Evolutionary conservation across 2,797 vertebrate genomes (phyloP).

Genomic region (Channa striata): DNA sequence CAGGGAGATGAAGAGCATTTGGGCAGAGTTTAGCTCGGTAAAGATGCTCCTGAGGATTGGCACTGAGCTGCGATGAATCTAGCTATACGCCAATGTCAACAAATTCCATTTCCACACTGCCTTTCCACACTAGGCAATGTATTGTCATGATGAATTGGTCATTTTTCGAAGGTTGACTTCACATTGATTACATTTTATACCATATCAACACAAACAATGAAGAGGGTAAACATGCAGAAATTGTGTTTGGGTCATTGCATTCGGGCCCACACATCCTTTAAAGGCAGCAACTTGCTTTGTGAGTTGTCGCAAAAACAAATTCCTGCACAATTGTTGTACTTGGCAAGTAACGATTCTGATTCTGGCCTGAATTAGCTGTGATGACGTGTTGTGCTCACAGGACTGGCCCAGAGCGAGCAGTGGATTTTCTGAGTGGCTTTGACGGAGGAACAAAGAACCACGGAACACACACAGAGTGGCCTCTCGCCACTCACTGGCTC

Average conservation of each 20-base stretch:
- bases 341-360: slow-evolving; percentile 54
- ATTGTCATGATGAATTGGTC: slow-evolving; percentile 37
- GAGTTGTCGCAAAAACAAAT: slow-evolving; percentile 54
- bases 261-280: slow-evolving; percentile 19
- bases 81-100: slow-evolving; percentile 57
- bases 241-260: slow-evolving; percentile 18
- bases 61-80: slow-evolving; percentile 53
- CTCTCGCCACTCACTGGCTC: slow-evolving; percentile 62
- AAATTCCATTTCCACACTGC: slow-evolving; percentile 52
- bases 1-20: slow-evolving; percentile 60
- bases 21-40: slow-evolving; percentile 48
- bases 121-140: slow-evolving; percentile 30
- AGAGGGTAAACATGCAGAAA: slow-evolving; percentile 22
- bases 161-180: slow-evolving; percentile 48
- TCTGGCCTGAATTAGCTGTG: slow-evolving; percentile 71
- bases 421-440: slow-evolving; percentile 67
- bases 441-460: slow-evolving; percentile 72
- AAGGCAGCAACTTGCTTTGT: slow-evolving; percentile 41
- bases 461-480: slow-evolving; percentile 70
- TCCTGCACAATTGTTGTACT: slow-evolving; percentile 55
- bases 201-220: slow-evolving; percentile 18
- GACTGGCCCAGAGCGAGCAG: slow-evolving; percentile 54
- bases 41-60: slow-evolving; percentile 73
- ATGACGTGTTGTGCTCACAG: slow-evolving; percentile 69
- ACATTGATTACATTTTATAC: slow-evolving; percentile 42